phyloP scores from a whole-genome alignment of 2,888 invertebrate species.

The Brassicogethes aeneus region DNA sequence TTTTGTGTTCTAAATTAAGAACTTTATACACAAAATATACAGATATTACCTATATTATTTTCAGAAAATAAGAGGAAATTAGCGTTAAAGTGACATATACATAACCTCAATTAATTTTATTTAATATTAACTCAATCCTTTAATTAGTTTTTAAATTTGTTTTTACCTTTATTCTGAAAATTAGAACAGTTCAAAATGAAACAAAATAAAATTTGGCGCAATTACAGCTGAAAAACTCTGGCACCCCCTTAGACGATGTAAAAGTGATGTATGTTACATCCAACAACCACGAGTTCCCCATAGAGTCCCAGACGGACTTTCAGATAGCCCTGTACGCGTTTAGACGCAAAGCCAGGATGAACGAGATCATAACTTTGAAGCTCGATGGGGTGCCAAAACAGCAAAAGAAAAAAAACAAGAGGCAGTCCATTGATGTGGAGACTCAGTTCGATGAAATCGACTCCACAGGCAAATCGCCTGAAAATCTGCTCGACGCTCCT shows the following conservation, averaged over 20 bases:
- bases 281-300: slow-evolving; percentile 37
- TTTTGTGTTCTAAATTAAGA: no score
- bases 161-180: no score
- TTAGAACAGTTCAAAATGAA: no score
- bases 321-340: slow-evolving; percentile 39
- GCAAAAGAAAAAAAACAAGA: slow-evolving; percentile 10
- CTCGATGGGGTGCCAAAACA: slow-evolving; percentile 28
- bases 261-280: slow-evolving; percentile 39
- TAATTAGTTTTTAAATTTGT: no score
- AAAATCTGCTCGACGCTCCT: slow-evolving; percentile 18
- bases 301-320: slow-evolving; percentile 40
- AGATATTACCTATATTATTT: no score
- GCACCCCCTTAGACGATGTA: slow-evolving; percentile 35
- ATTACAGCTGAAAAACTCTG: slow-evolving; percentile 39
- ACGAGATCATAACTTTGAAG: slow-evolving; percentile 34
- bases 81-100: no score
- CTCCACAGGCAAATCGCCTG: slow-evolving; percentile 14
- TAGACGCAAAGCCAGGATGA: slow-evolving; percentile 33
- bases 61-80: no score
- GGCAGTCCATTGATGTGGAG: slow-evolving; percentile 25
- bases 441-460: slow-evolving; percentile 25
- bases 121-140: no score
- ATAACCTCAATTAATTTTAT: no score
- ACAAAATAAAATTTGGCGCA: no score
- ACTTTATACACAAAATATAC: no score